A percentile compares a stretch with the other conserved stretches of the same genome.
phyloP scores from a whole-genome alignment of 2,113 vertebrate species.

The Argyrosomus japonicus region DNA sequence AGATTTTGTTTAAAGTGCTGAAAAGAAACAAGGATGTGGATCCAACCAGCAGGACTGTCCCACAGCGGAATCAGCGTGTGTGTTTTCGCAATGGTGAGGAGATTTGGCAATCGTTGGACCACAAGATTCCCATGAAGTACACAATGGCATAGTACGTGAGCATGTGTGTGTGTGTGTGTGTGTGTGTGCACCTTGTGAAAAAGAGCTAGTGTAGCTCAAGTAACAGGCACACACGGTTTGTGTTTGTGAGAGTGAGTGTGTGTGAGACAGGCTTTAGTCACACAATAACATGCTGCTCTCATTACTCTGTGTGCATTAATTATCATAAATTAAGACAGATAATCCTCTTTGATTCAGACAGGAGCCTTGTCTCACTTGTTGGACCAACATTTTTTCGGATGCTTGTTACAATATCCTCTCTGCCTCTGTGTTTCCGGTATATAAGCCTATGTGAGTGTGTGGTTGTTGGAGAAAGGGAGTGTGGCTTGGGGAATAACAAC shows the following conservation, averaged over 20 bases:
- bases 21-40: slow-evolving; percentile 40
- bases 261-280: slow-evolving; percentile 41
- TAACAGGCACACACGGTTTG: slow-evolving; percentile 55
- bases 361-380: slow-evolving; percentile 77
- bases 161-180: slow-evolving; percentile 6
- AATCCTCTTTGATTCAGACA: slow-evolving; percentile 76
- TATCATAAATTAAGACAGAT: slow-evolving; percentile 81
- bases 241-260: slow-evolving; percentile 46
- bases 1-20: neutral
- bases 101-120: slow-evolving; percentile 53
- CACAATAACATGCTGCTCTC: slow-evolving; percentile 72
- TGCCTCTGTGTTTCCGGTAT: slow-evolving; percentile 55
- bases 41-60: slow-evolving; percentile 27
- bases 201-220: slow-evolving; percentile 35
- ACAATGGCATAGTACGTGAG: slow-evolving; percentile 37
- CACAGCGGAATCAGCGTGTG: slow-evolving; percentile 34
- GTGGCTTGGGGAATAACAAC: slow-evolving; percentile 14
- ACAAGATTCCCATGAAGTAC: slow-evolving; percentile 64
- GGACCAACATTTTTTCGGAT: slow-evolving; percentile 67
- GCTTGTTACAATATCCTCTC: slow-evolving; percentile 73
- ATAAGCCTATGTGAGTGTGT: slow-evolving; percentile 27
- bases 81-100: slow-evolving; percentile 3
- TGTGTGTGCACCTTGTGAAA: slow-evolving; percentile 11
- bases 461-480: neutral
- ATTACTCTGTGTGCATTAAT: slow-evolving; percentile 78